Evolutionary conservation across 2,113 vertebrate genomes (phyloP), one percentile per base, ranked within the genome.

Genomic region (Phylloscopus trochiloides): DNA sequence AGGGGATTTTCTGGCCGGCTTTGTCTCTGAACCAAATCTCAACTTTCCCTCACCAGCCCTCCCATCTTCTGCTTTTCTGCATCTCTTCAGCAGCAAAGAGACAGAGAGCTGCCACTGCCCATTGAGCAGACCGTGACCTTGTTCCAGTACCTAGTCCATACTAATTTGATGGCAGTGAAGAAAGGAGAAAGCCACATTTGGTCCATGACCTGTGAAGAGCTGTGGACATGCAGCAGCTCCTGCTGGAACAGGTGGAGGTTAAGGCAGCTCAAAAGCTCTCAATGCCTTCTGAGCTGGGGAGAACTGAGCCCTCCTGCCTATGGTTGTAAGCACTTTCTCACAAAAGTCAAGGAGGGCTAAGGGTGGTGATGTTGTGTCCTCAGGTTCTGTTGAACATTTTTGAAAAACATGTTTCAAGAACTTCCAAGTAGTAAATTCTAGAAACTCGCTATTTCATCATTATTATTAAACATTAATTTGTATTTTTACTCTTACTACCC

Each of bases 261-360:
- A 72, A 26, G 10, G 22, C 12, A 63, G 17, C 7, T 54, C 5
- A 72, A 71, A 36, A 15, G 3, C 6, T 34, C n/a, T 70, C 61
- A 74, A 22, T 14, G 14, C 9, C 17, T 68, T n/a, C 61, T 57
- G 36, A 61, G 10, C 0, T 36, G 17, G 5, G 21, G 12, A 51
- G 13, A 72, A 52, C 6, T 0, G 2, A 76, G 10, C 5, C 2
- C 3, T 79, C 16, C 10, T 45, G 7, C 6, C 11, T 10, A 4
- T 20, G 9, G 5, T 31, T 36, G 4, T 61, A 47, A 65, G 14
- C 18, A 61, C 17, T 31, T 67, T 8, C 48, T 65, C 32, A 63
- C 11, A 47, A 72, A 84, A 79, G 15, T 59, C 45, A 42, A 17
- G 29, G 26, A 42, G 26, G 15, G 29, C 10, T 14, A 20, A 42